Conservation (phyloP, 2,888 invertebrate genomes). For the Limnephilus rhombicus region DNA sequence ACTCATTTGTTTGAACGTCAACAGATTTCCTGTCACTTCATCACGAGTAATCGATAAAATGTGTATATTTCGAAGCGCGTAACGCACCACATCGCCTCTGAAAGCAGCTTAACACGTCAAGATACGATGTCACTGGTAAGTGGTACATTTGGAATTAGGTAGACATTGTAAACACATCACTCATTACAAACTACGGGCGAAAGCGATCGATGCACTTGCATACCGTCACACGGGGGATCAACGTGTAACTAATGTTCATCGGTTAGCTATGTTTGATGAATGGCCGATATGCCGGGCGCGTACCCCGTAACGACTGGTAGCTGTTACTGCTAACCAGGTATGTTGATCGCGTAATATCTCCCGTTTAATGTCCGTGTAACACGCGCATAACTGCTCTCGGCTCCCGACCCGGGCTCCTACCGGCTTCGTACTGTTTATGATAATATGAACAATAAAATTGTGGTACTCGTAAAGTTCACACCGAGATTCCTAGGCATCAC, state of each 20-base stretch:
- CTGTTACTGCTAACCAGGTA: background rate
- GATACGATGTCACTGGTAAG: background rate
- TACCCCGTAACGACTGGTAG: background rate
- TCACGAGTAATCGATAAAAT: background rate
- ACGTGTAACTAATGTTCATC: constrained; percentile 12
- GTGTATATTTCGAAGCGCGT: background rate
- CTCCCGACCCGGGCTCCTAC: background rate
- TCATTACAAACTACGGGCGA: background rate
- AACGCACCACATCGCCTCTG: background rate
- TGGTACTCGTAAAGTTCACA: background rate
- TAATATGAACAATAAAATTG: background rate
- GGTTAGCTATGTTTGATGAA: constrained; percentile 10
- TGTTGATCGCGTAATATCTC: constrained; percentile 11
- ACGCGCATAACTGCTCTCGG: constrained; percentile 2
- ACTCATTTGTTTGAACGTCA: background rate
- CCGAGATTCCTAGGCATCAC: background rate
- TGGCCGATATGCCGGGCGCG: background rate
- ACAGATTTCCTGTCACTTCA: background rate
- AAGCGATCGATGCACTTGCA: constrained; percentile 10
- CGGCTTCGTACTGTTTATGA: constrained; percentile 3
- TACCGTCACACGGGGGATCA: constrained; percentile 6
- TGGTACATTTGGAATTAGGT: background rate
- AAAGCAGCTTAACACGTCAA: background rate
- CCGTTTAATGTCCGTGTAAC: constrained; percentile 8
- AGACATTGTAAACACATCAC: background rate